Conservation (phyloP, 2,797 vertebrate genomes). For the Chelon auratus region DNA sequence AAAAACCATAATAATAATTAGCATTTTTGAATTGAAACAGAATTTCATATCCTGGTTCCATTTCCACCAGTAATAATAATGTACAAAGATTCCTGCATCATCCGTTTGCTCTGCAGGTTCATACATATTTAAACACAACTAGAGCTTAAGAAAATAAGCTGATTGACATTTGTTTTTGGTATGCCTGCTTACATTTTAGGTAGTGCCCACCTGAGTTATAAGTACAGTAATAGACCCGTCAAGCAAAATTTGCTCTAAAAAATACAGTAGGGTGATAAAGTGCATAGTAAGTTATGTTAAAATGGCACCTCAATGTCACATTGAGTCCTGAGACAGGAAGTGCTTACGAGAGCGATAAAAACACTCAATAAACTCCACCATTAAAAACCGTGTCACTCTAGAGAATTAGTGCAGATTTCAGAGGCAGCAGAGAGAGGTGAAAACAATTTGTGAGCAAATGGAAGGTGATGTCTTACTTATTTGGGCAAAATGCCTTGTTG, state of each 20-base stretch:
- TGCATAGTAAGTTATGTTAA: constrained; percentile 66
- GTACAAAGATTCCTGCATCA: constrained; percentile 39
- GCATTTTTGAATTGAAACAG: constrained; percentile 48
- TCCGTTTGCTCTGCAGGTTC: constrained; percentile 26
- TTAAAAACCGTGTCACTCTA: constrained; percentile 23
- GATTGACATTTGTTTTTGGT: constrained; percentile 42
- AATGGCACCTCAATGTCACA: constrained; percentile 53
- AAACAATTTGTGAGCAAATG: constrained; percentile 15
- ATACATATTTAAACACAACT: constrained; percentile 47
- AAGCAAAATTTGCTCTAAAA: constrained; percentile 48
- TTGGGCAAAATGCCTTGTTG: not conserved
- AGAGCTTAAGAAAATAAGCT: constrained; percentile 45
- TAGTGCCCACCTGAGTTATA: constrained; percentile 36
- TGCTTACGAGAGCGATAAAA: constrained; percentile 48
- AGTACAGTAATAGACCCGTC: constrained; percentile 35
- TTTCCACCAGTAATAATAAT: constrained; percentile 66
- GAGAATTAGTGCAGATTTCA: constrained; percentile 27
- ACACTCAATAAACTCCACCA: constrained; percentile 29
- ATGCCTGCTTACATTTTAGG: constrained; percentile 32
- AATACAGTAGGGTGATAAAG: constrained; percentile 78
- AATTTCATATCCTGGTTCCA: constrained; percentile 47
- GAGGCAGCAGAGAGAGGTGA: constrained; percentile 31
- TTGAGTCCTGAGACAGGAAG: constrained; percentile 51
- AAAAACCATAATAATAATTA: constrained; percentile 58
- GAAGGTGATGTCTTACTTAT: not conserved